Conservation (phyloP, 2,797 vertebrate species). For the Bradypodion pumilum region DNA sequence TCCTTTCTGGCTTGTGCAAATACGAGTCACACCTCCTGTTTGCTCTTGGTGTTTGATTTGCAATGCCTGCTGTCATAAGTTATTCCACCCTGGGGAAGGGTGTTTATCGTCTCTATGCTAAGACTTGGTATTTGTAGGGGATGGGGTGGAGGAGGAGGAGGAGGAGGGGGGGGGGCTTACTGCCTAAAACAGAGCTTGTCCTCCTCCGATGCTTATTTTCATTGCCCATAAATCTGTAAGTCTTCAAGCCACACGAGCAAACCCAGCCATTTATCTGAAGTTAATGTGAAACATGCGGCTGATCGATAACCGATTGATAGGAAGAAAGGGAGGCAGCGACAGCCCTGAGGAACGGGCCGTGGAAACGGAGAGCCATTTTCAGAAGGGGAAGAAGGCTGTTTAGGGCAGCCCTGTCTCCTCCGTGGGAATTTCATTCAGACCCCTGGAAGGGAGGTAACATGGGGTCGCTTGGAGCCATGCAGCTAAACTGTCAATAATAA, state of each 20-base stretch:
- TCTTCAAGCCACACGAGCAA: neutral
- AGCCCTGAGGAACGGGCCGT: neutral
- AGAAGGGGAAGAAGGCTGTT: neutral
- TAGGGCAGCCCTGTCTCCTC: neutral
- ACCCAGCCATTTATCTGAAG: neutral
- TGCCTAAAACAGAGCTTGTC: neutral
- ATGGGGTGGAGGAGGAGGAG: neutral
- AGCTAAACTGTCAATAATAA: neutral
- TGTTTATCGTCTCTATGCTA: constrained; percentile 1
- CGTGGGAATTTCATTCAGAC: neutral
- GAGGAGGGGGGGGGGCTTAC: neutral
- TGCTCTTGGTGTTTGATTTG: neutral
- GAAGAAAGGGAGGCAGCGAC: neutral
- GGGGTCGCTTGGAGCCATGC: neutral
- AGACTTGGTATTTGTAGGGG: neutral
- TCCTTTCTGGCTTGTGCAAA: too few relatives aligned
- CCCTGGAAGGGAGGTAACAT: too few relatives aligned
- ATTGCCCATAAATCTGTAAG: neutral
- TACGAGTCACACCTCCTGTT: neutral
- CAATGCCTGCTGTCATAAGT: neutral
- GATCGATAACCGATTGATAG: constrained; percentile 8
- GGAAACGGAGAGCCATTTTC: too few relatives aligned
- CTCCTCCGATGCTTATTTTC: neutral
- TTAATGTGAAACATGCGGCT: neutral
- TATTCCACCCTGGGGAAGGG: neutral